These are phyloP conservation scores for Tetheella fluctuosa DNA, from an alignment of 2,888 invertebrate genomes.

Conservation along the genomic window DNA sequence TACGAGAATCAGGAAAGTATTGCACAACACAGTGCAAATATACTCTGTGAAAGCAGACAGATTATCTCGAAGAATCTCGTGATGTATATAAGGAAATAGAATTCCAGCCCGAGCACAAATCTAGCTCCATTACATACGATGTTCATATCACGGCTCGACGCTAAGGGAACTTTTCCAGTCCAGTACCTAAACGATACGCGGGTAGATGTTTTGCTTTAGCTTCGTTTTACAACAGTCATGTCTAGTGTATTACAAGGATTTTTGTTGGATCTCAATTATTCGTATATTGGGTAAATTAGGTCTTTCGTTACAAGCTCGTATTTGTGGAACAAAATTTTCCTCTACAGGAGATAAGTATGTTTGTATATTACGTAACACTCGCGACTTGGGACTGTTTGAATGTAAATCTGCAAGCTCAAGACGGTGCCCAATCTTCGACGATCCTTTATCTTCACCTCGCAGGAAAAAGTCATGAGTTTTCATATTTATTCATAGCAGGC, in stretches of 20 bases:
- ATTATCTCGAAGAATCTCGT: slow-evolving; percentile 9
- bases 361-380: background rate
- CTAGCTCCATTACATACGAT: slow-evolving; percentile 22
- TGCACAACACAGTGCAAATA: background rate
- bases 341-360: background rate
- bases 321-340: background rate
- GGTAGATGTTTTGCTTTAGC: slow-evolving; percentile 16
- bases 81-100: slow-evolving; percentile 18
- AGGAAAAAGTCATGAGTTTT: slow-evolving; percentile 47
- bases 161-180: slow-evolving; percentile 32
- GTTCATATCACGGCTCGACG: slow-evolving; percentile 31
- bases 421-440: slow-evolving; percentile 35
- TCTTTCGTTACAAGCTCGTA: background rate
- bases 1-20: background rate
- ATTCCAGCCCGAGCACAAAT: slow-evolving; percentile 16
- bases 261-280: background rate
- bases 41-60: background rate
- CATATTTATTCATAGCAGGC: slow-evolving; percentile 52
- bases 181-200: slow-evolving; percentile 17
- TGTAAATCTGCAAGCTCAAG: slow-evolving; percentile 28
- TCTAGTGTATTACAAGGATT: background rate
- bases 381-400: slow-evolving; percentile 5
- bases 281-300: background rate
- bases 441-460: slow-evolving; percentile 36
- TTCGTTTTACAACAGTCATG: background rate